A percentile compares a stretch with the other conserved stretches of the same genome.
Evolutionary conservation across 2,888 invertebrate species (phyloP).

Genomic region (Augochlorella aurata): DNA sequence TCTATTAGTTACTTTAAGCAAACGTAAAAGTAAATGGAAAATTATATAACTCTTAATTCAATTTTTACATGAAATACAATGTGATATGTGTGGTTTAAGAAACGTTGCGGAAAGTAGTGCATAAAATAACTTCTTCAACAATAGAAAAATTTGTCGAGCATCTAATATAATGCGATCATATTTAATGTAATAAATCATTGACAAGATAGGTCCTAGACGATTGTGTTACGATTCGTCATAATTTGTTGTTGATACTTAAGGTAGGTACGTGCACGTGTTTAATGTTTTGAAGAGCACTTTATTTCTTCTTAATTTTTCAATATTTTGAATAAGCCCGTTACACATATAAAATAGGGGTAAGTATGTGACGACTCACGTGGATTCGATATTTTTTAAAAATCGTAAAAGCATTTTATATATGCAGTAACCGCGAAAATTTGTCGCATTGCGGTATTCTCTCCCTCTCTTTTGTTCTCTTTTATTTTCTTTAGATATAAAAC

Average conservation of each 20-base stretch:
- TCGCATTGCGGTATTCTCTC: constrained; percentile 22
- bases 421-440: not conserved
- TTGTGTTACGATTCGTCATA: not conserved
- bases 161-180: not conserved
- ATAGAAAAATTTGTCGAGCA: not conserved
- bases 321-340: not conserved
- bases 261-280: not conserved
- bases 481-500: not conserved
- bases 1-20: not conserved
- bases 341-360: not conserved
- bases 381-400: not conserved
- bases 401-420: not conserved
- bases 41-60: too few relatives aligned
- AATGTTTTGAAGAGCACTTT: not conserved
- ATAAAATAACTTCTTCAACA: not conserved
- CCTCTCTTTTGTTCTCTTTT: not conserved
- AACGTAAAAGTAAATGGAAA: not conserved
- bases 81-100: not conserved
- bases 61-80: not conserved
- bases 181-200: not conserved
- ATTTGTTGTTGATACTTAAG: not conserved
- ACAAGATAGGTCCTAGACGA: not conserved
- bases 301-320: not conserved
- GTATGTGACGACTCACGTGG: not conserved
- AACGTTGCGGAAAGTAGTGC: too few relatives aligned